Percentiles rank a stretch among this genome's conserved stretches.
Conservation (phyloP, 2,888 invertebrate genomes). For the Chrysodeixis includens region DNA sequence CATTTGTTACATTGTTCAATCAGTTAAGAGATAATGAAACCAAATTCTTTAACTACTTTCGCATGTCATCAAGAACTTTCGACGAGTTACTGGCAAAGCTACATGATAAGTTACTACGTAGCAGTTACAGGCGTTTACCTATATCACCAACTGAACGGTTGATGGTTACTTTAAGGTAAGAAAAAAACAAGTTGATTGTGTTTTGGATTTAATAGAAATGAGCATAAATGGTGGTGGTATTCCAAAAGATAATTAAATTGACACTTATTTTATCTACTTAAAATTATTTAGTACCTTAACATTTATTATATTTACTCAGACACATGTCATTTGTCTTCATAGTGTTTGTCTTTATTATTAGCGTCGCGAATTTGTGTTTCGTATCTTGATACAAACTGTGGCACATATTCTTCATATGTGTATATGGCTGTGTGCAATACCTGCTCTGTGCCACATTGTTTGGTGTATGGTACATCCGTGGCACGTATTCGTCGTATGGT, state of each 20-base stretch:
- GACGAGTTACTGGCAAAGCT: constrained; percentile 10
- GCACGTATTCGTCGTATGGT: constrained; percentile 13
- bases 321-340: constrained; percentile 11
- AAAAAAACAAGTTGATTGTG: constrained; percentile 4
- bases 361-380: constrained; percentile 12
- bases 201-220: too few relatives aligned
- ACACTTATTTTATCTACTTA: too few relatives aligned
- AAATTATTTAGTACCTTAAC: constrained; percentile 14
- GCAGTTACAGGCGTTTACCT: constrained; percentile 5
- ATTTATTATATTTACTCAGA: constrained; percentile 13
- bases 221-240: too few relatives aligned
- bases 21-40: too few relatives aligned
- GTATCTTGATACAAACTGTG: constrained; percentile 3
- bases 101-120: constrained; percentile 10
- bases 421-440: constrained; percentile 10
- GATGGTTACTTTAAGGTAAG: constrained; percentile 15
- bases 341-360: too few relatives aligned
- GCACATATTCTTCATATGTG: constrained; percentile 17
- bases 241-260: constrained; percentile 4
- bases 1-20: too few relatives aligned
- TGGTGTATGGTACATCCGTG: constrained; percentile 15
- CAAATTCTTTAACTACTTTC: constrained; percentile 4
- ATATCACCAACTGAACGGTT: constrained; percentile 8
- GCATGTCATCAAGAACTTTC: constrained; percentile 10
- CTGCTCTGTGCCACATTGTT: constrained; percentile 12